Conservation (phyloP, 2,888 invertebrate genomes). For the Ecliptopera silaceata region DNA sequence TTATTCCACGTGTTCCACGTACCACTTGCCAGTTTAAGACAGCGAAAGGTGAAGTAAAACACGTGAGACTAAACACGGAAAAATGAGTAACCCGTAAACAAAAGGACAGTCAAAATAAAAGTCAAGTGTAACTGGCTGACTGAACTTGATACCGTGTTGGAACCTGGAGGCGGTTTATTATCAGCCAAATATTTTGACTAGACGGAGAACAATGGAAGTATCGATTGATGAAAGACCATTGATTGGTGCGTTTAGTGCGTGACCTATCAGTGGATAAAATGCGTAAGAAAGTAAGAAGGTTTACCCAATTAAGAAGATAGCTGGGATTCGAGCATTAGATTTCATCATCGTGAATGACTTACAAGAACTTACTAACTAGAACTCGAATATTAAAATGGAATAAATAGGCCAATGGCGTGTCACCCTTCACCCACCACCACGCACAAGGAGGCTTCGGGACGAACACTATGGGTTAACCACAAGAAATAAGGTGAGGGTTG, state of each 20-base stretch:
- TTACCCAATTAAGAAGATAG: neutral
- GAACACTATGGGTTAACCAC: too few species aligned
- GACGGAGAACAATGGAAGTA: slow-evolving; percentile 10
- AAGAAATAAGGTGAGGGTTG: too few species aligned
- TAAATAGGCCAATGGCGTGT: too few species aligned
- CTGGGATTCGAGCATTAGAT: neutral
- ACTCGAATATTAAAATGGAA: too few species aligned
- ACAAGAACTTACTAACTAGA: too few species aligned
- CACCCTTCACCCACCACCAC: too few species aligned
- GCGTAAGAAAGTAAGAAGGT: neutral
- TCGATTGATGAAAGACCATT: slow-evolving; percentile 6
- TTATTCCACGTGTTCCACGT: too few species aligned
- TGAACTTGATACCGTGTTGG: slow-evolving; percentile 30
- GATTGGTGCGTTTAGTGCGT: neutral
- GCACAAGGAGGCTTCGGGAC: too few species aligned
- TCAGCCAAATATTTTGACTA: slow-evolving; percentile 28
- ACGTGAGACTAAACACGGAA: slow-evolving; percentile 58
- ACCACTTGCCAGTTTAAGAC: too few species aligned
- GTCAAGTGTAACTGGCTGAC: slow-evolving; percentile 4
- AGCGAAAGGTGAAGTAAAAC: slow-evolving; percentile 25
- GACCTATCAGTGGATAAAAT: neutral
- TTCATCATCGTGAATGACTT: too few species aligned
- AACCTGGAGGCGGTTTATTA: slow-evolving; percentile 11
- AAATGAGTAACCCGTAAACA: slow-evolving; percentile 30
- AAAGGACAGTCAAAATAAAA: slow-evolving; percentile 32